Evolutionary conservation across 2,888 invertebrate species (phyloP).

Genomic region (Ormyrus labotus): DNA sequence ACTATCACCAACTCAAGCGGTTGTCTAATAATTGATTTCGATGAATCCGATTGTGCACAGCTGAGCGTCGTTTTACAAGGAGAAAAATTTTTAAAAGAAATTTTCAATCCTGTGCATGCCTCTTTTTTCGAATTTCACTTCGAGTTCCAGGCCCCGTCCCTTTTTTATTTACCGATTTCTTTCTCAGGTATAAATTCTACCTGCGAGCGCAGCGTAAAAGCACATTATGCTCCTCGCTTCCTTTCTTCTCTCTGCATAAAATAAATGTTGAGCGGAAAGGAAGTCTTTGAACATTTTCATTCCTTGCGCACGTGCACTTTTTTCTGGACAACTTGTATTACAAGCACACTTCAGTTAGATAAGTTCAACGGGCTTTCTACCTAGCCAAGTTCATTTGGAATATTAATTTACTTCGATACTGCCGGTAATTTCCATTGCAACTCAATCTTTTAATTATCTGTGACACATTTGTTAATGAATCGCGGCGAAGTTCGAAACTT

Average conservation of each 20-base stretch:
- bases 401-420: neutral
- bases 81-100: neutral
- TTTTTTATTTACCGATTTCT: slow-evolving; percentile 19
- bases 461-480: too few species aligned
- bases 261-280: slow-evolving; percentile 24
- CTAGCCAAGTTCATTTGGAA: neutral
- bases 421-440: neutral
- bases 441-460: neutral
- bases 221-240: neutral
- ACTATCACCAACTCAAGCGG: too few species aligned
- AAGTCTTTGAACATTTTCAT: slow-evolving; percentile 14
- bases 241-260: slow-evolving; percentile 29
- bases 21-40: too few species aligned
- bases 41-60: too few species aligned
- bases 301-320: neutral
- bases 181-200: slow-evolving; percentile 39
- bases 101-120: neutral
- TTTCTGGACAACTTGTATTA: neutral
- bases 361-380: slow-evolving; percentile 19
- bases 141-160: neutral
- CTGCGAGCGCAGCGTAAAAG: slow-evolving; percentile 7
- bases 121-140: neutral
- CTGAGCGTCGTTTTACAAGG: too few species aligned
- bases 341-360: neutral
- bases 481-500: too few species aligned